Evolutionary conservation across 2,888 invertebrate genomes (phyloP), one percentile per base, ranked within the genome.

Genomic region (Stegophylla sp.): DNA sequence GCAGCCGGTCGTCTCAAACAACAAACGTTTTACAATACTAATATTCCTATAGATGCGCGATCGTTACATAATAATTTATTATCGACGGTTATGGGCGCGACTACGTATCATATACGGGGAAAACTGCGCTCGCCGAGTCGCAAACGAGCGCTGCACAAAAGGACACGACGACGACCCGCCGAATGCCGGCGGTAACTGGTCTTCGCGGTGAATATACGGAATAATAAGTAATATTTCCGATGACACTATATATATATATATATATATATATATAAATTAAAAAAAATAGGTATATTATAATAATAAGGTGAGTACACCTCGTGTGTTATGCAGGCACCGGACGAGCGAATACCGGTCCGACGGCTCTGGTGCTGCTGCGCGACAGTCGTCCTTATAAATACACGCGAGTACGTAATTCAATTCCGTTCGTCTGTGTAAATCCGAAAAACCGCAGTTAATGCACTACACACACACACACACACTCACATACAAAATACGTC

Each of bases 281-380:
- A n/a, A n/a, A n/a, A n/a, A n/a, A n/a, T n/a, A n/a, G n/a, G 10
- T 43, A 53, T 53, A 53, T n/a, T 17, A 3, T 53, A 43, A 53
- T 53, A 53, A 53, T 53, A 53, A 1, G n/a, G 5, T 5, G 28
- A 23, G 3, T 13, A 20, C 28, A 20, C 9, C 53, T n/a, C 23
- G 15, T 13, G 13, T 59, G 13, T 7, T n/a, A n/a, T 3, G 34
- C 3, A 12, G 13, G 13, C 4, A 23, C 15, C 17, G 28, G 28
- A 15, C 28, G 7, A 34, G 34, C 34, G 34, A 34, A 61, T 61
- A 61, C 61, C 61, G 61, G 61, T 61, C 28, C 61, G 61, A 61
- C 61, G 61, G 28, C 61, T 61, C 61, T 1, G 17, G 28, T 17
- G 15, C n/a, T n/a, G 26, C 1, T 3, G 20, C 28, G 17, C 5